Evolutionary conservation across 2,113 vertebrate species (phyloP), one percentile per base, ranked within the genome.

Genomic region (Dinomys branickii): DNA sequence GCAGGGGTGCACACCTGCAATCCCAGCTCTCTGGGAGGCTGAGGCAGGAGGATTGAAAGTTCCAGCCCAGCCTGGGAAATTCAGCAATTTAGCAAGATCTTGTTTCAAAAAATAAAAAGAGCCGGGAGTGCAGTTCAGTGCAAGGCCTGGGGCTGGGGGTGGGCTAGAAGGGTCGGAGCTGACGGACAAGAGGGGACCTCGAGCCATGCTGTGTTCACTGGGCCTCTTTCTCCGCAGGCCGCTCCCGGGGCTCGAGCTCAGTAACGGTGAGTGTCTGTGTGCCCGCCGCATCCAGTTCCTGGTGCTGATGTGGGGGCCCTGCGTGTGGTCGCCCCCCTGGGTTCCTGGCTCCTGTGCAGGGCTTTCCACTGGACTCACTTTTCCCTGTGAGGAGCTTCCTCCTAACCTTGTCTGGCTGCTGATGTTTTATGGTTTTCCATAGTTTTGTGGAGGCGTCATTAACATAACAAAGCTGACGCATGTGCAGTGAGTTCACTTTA

Each of bases 161-260:
- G 14, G 28, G 75, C 44, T 17, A 11, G 41, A 33, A 9, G 47
- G 44, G 17, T 52, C 77, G 9, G 75, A 83, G n/a, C 52, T 58
- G 19, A 41, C 1, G 41, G 73, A 41, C 77, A 30, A 11, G 30
- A 88, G 90, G 41, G 59, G 81, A 24, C 44, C 35, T 1, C 1
- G 52, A 30, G 38, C 78, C 17, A 4, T 63, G 10, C 59, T 2
- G 5, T 28, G 26, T 38, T 96, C 83, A 95, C n/a, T 78, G 26
- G 56, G 30, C 95, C 84, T 98, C 90, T 96, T n/a, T 92, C 96
- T 94, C 93, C 54, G 7, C 94, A 98, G 98, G 85, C 98, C 98
- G 0, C 98, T 98, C 47, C 98, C 98, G 20, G 98, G 98, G 54
- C 95, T 98, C 0, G 97, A 98, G 75, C 96, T 98, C 7, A 98